A percentile compares a stretch with the other conserved stretches of the same genome.
Evolutionary conservation across 2,888 invertebrate species (phyloP).

Genomic region (Brachylomia viminalis): DNA sequence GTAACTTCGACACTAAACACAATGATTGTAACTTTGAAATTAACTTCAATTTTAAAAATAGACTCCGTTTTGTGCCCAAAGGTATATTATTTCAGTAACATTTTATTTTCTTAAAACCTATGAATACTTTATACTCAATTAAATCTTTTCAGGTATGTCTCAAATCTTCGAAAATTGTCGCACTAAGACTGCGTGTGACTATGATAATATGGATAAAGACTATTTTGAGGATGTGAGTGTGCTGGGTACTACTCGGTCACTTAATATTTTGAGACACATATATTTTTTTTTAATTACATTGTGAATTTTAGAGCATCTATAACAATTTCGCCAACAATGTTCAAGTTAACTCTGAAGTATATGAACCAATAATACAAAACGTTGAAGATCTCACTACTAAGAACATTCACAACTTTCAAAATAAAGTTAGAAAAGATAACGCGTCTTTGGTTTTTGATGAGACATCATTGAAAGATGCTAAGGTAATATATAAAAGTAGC

Average conservation of each 20-base stretch:
- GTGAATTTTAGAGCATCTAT: conserved; percentile 80
- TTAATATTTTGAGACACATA: neutral
- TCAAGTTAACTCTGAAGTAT: conserved; percentile 85
- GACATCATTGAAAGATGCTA: conserved; percentile 75
- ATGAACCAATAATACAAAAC: conserved; percentile 77
- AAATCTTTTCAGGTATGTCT: conserved; percentile 83
- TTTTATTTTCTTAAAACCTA: neutral
- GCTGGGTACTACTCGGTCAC: neutral
- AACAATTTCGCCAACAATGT: conserved; percentile 86
- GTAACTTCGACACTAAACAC: neutral
- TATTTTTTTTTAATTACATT: neutral
- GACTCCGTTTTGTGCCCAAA: conserved; percentile 90
- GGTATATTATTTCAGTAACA: conserved; percentile 75
- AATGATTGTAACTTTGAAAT: conserved; percentile 42
- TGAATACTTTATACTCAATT: neutral
- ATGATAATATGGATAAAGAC: conserved; percentile 72
- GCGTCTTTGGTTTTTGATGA: conserved; percentile 80
- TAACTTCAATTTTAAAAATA: conserved; percentile 81
- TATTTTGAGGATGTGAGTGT: conserved; percentile 82
- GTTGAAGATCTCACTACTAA: conserved; percentile 72
- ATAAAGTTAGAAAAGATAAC: conserved; percentile 75
- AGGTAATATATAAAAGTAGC: conserved; percentile 67
- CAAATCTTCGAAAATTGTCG: conserved; percentile 86
- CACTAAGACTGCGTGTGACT: conserved; percentile 68
- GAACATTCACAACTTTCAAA: conserved; percentile 77